Percentiles rank a stretch among this genome's conserved stretches.
Evolutionary conservation across 2,113 vertebrate genomes (phyloP).

Genomic region (Ceuthmochares aereus): DNA sequence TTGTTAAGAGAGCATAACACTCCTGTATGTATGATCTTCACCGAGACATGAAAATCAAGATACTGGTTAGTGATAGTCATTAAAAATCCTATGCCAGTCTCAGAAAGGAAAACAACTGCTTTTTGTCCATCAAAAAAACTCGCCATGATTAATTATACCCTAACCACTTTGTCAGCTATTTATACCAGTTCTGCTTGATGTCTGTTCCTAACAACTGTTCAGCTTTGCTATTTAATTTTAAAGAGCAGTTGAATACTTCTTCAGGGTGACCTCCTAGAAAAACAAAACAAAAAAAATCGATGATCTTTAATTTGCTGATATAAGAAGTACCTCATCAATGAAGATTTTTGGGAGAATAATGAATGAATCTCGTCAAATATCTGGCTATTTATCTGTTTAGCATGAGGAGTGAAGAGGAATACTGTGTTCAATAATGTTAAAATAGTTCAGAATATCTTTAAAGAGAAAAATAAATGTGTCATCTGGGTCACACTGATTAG

Average conservation of each 20-base stretch:
- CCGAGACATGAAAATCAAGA: not conserved
- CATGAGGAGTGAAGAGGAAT: not conserved
- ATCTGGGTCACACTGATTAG: not conserved
- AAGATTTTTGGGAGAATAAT: not conserved
- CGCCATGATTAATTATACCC: not conserved
- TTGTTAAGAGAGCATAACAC: not conserved
- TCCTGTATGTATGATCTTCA: not conserved
- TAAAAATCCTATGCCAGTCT: not conserved
- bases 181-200: not conserved
- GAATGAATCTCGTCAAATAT: not conserved
- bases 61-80: not conserved
- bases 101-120: not conserved
- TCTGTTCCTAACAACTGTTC: not conserved
- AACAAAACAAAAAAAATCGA: rapidly evolving
- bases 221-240: not conserved
- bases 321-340: not conserved
- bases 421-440: not conserved
- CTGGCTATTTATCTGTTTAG: not conserved
- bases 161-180: not conserved
- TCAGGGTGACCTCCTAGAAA: not conserved
- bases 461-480: not conserved
- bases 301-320: not conserved
- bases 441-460: not conserved
- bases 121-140: not conserved
- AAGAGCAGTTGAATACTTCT: not conserved